These are phyloP conservation scores for Cirrhinus molitorella DNA, from an alignment of 2,797 vertebrate genomes.

Conservation along the genomic window DNA sequence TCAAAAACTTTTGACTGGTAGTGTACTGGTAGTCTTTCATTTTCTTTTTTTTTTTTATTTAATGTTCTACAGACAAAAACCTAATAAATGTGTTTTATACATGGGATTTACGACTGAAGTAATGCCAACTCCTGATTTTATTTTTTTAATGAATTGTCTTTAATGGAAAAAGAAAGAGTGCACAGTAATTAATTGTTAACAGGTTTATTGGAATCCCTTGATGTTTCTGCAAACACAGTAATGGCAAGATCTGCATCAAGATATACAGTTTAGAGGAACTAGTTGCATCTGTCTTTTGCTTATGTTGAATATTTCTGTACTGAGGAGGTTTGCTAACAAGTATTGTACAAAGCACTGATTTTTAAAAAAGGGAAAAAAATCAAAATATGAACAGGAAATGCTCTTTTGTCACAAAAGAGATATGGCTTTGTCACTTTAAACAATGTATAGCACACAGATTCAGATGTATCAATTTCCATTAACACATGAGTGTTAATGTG, in stretches of 20 bases:
- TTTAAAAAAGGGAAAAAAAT: constrained; percentile 78
- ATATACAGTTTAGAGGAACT: constrained; percentile 93
- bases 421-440: constrained; percentile 90
- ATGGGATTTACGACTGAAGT: neutral
- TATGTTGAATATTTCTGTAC: constrained; percentile 85
- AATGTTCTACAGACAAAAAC: neutral
- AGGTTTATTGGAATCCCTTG: constrained; percentile 96
- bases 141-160: neutral
- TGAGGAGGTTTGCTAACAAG: constrained; percentile 91
- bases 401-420: constrained; percentile 84
- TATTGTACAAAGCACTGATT: constrained; percentile 81
- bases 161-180: neutral
- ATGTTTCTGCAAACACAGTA: constrained; percentile 96
- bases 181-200: constrained; percentile 73
- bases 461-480: constrained; percentile 40
- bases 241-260: constrained; percentile 94
- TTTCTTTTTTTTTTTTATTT: no score
- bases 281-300: constrained; percentile 80
- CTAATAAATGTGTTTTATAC: neutral
- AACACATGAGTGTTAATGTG: constrained; percentile 57
- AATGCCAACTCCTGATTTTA: neutral
- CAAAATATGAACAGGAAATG: constrained; percentile 77
- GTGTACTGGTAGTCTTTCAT: no score
- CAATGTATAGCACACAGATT: constrained; percentile 63
- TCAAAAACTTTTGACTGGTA: no score